Base-by-base conservation (phyloP, 2,113 vertebrate genomes). In the Xenus cinereus region DNA sequence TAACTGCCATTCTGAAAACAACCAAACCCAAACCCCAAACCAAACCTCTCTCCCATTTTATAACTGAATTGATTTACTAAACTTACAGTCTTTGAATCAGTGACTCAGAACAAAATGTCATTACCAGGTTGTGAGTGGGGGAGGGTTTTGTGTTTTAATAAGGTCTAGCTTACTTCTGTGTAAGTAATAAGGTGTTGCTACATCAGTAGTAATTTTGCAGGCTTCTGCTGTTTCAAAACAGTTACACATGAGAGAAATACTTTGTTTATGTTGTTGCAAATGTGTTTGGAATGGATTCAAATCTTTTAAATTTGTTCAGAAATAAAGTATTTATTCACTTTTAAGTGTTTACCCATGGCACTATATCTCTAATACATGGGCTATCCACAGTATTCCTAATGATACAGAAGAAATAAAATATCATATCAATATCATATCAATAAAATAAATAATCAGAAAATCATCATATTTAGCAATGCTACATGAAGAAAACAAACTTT, bases 1-100 rank as follows among this genome's bases (percentile, higher is more conserved):
- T 10, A 60, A 26, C 45, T 64, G 4, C 2, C 3, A 35, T 63
- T 72, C 54, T 72, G 18, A 39, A 84, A 83, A 76, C 22, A 22
- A 48, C 2, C 5, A 14, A 63, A 3, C 1, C 12, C 10, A 33
- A 72, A 48, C 8, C 8, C 10, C 2, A 54, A n/a, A 43, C 4
- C 5, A 14, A 35, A 48, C 43, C 6, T 2, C 4, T 33, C 4
- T 62, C 7, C 13, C 23, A 39, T 37, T 46, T 82, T 37, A 64
- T 56, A 84, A 45, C 7, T 27, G 39, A 51, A 76, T 32, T 24
- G 1, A 26, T 86, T 90, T 81, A 7, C 24, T 30, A 32, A 24
- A 72, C 6, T 62, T 50, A 23, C 1, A 48, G 4, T 27, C 26
- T 15, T 51, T 51, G 54, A 60, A 66, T 45, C 28, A 67, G 16